Evolutionary conservation across 2,797 vertebrate genomes (phyloP).

Genomic region (Cetoscarus ocellatus): DNA sequence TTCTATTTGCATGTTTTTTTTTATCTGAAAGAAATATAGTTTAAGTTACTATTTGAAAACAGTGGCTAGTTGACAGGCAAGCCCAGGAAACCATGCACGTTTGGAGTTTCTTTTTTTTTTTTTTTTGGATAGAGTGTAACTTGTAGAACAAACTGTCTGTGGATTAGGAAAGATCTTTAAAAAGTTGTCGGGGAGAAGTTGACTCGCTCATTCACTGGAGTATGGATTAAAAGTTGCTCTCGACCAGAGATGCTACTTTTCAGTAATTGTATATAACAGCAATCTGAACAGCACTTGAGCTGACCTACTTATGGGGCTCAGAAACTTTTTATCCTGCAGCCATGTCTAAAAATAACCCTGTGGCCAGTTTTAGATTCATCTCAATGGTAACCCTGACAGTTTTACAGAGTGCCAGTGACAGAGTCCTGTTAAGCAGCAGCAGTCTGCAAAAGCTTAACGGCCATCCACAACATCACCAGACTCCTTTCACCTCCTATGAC

Average conservation of each 20-base stretch:
- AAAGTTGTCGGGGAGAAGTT: slow-evolving; percentile 56
- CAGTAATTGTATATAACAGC: slow-evolving; percentile 84
- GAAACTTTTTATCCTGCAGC: slow-evolving; percentile 85
- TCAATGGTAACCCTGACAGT: slow-evolving; percentile 83
- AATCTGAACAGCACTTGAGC: slow-evolving; percentile 81
- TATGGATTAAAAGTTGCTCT: slow-evolving; percentile 82
- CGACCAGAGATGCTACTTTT: slow-evolving; percentile 78
- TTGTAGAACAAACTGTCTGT: slow-evolving; percentile 64
- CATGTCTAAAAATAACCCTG: slow-evolving; percentile 86
- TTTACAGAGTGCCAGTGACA: slow-evolving; percentile 80
- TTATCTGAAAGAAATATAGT: too few relatives aligned
- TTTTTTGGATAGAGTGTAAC: slow-evolving; percentile 27
- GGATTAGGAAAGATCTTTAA: slow-evolving; percentile 49
- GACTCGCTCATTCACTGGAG: slow-evolving; percentile 69
- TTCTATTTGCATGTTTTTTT: too few relatives aligned
- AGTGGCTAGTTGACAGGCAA: slow-evolving; percentile 21
- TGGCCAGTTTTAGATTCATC: slow-evolving; percentile 83
- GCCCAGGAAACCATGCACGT: slow-evolving; percentile 16
- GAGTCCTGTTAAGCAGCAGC: slow-evolving; percentile 73
- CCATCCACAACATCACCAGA: slow-evolving; percentile 37
- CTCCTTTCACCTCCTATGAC: slow-evolving; percentile 21
- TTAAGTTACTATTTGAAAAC: slow-evolving; percentile 14
- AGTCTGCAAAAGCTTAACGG: slow-evolving; percentile 61
- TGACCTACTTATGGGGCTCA: slow-evolving; percentile 87
- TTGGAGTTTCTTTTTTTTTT: slow-evolving; percentile 38